Base-by-base conservation (phyloP, 2,888 invertebrate species). In the Spodoptera exigua region DNA sequence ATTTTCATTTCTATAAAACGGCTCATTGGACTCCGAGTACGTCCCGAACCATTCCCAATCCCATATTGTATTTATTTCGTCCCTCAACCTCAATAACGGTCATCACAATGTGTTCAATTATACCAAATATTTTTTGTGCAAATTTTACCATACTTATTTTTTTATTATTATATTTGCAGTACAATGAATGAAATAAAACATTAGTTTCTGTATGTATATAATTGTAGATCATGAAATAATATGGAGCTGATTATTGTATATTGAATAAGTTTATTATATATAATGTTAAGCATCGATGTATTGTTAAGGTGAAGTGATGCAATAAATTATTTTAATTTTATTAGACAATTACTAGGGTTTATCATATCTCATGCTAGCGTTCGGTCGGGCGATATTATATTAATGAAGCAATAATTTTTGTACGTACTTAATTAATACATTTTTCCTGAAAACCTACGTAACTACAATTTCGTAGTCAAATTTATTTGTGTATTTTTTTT, bases 31-130 rank as follows among this genome's bases (percentile, higher is more conserved):
- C 4, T 32, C 45, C 16, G 0, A 48, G 14, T 45, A 45, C n/a
- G 7, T 14, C 4, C 36, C 21, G 11, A 59, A 43, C 21, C 9
- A 52, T 48, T 46, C 17, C 51, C 21, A 5, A 52, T 48, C 44
- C 17, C 51, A 59, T 56, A 51, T 21, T 51, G 36, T 34, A 52
- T 34, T 51, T 53, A 66, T 70, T 78, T 75, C 36, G 11, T 62
- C 59, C 47, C 64, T 56, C 65, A 61, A 68, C n/a, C n/a, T 53
- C 71, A 71, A 65, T 63, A 76, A 77, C 74, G 74, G 79, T 86
- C 90, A 92, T 91, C 92, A 89, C 90, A 90, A 90, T 92, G 91
- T 91, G 92, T 93, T 92, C 92, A 91, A 81, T 85, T 81, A 86
- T 88, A 91, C 92, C 92, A 93, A 93, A 92, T 90, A 88, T 85